A percentile compares a stretch with the other conserved stretches of the same genome.
These are phyloP conservation scores for Dasysyrphus tricinctus DNA, from an alignment of 2,888 invertebrate genomes.

Conservation along the genomic window DNA sequence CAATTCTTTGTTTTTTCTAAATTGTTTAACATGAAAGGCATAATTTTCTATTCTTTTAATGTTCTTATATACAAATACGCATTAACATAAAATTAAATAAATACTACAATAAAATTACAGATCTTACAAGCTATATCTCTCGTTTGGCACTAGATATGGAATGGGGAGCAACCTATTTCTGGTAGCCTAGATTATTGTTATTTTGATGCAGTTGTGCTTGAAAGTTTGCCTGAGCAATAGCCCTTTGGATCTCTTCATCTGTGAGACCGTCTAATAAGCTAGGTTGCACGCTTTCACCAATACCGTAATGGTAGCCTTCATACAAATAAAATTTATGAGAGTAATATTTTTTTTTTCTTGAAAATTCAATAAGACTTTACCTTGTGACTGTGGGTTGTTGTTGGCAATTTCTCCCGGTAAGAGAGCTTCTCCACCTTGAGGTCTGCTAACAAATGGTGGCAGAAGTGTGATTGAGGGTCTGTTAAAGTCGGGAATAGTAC, in stretches of 20 bases:
- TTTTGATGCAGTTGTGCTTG: conserved; percentile 61
- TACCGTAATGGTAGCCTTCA: conserved; percentile 64
- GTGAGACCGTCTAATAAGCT: conserved; percentile 68
- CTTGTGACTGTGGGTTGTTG: conserved; percentile 56
- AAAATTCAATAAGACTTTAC: conserved; percentile 19
- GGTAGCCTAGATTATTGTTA: conserved; percentile 60
- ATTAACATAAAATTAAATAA: conserved; percentile 61
- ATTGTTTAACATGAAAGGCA: neutral
- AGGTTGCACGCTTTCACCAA: conserved; percentile 61
- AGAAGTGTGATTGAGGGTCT: conserved; percentile 80
- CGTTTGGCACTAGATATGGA: conserved; percentile 21
- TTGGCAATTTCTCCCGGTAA: conserved; percentile 57
- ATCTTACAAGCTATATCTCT: conserved; percentile 52
- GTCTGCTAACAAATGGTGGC: conserved; percentile 78
- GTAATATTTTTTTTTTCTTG: neutral
- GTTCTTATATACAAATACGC: too few relatives aligned
- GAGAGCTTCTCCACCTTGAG: conserved; percentile 60
- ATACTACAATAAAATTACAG: conserved; percentile 57
- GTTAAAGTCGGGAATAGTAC: conserved; percentile 63
- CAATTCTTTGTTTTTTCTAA: neutral
- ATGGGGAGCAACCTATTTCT: conserved; percentile 35
- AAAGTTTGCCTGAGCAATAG: conserved; percentile 65
- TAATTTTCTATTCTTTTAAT: conserved; percentile 36
- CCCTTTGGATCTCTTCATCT: conserved; percentile 66
- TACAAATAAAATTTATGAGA: neutral